Evolutionary conservation across 2,797 vertebrate genomes (phyloP).

Genomic region (Oreochromis grahami): DNA sequence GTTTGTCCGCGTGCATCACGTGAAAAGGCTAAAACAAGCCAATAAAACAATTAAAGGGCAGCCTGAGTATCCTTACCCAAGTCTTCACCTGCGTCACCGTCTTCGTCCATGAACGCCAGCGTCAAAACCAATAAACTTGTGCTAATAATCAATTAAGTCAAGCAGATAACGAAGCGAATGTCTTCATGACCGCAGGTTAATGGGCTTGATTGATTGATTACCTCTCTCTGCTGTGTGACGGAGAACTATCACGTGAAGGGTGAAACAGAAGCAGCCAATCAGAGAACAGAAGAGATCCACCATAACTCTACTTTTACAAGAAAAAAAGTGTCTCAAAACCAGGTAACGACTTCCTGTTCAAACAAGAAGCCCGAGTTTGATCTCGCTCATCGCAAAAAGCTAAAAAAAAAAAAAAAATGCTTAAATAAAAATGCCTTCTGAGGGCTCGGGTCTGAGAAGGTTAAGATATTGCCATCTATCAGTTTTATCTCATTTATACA

Average conservation of each 20-base stretch:
- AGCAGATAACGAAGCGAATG: background rate
- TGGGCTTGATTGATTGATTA: conserved; percentile 67
- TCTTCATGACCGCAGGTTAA: background rate
- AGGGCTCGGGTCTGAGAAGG: background rate
- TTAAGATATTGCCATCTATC: background rate
- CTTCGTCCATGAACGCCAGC: conserved; percentile 60
- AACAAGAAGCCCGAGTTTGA: background rate
- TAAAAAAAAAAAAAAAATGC: background rate
- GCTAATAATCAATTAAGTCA: conserved; percentile 59
- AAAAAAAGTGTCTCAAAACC: background rate
- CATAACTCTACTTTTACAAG: background rate
- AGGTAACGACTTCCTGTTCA: background rate
- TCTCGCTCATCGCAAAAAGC: background rate
- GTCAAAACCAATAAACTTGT: conserved; percentile 49
- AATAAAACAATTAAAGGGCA: conserved; percentile 43
- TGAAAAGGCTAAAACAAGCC: background rate
- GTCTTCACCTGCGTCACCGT: conserved; percentile 38
- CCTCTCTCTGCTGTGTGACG: background rate
- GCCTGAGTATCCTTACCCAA: conserved; percentile 62
- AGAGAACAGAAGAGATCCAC: background rate
- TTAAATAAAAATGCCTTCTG: background rate
- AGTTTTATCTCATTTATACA: background rate
- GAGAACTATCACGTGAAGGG: conserved; percentile 28
- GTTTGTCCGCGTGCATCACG: background rate
- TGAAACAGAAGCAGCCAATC: conserved; percentile 48